Conservation (phyloP, 2,113 vertebrate species). For the Hyperoodon ampullatus region DNA sequence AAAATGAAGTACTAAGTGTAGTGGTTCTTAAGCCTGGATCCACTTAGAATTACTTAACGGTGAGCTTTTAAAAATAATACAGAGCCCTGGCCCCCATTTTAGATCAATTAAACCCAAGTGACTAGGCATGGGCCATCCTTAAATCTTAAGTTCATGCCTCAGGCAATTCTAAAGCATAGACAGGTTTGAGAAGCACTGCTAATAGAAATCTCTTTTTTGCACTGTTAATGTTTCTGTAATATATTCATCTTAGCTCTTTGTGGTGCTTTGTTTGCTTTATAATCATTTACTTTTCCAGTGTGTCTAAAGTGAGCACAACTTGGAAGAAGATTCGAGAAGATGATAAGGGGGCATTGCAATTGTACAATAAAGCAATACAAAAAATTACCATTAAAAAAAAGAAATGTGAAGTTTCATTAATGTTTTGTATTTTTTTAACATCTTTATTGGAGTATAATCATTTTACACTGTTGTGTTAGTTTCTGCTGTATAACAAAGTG, state of each 20-base stretch:
- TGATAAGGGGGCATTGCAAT: slow-evolving; percentile 83
- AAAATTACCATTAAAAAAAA: slow-evolving; percentile 78
- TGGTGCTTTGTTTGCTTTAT: neutral
- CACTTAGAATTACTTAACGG: neutral
- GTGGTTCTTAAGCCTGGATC: neutral
- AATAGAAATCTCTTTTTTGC: neutral
- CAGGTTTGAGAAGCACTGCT: neutral
- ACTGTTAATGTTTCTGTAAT: neutral
- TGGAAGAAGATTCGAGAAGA: slow-evolving; percentile 92
- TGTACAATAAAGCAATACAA: slow-evolving; percentile 85
- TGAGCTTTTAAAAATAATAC: neutral
- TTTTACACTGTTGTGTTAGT: too few relatives aligned
- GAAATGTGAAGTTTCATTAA: too few relatives aligned
- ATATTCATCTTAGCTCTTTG: slow-evolving; percentile 7
- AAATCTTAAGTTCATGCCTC: neutral
- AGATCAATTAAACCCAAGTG: neutral
- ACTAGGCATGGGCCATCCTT: neutral
- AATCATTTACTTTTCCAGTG: slow-evolving; percentile 83
- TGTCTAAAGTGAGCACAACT: slow-evolving; percentile 91
- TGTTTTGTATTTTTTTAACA: too few relatives aligned
- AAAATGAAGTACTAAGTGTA: neutral
- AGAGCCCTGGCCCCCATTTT: neutral
- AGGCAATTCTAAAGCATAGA: neutral
- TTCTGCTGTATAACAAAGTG: too few relatives aligned
- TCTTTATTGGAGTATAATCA: too few relatives aligned